These are phyloP conservation scores for Xylota sylvarum DNA, from an alignment of 2,888 invertebrate genomes.

Conservation along the genomic window DNA sequence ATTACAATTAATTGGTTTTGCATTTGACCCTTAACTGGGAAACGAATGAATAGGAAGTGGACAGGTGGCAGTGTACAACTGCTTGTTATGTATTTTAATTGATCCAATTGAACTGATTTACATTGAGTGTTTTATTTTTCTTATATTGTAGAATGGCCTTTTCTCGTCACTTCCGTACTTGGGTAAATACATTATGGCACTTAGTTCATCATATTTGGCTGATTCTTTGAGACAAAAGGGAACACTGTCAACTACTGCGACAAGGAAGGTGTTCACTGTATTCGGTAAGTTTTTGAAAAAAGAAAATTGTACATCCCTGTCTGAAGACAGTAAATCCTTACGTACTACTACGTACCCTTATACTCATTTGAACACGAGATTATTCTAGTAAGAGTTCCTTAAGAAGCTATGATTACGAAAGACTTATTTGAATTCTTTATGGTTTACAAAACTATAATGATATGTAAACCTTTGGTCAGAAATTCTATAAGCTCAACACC, in stretches of 20 bases:
- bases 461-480: too few relatives aligned
- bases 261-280: conserved; percentile 89
- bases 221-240: conserved; percentile 89
- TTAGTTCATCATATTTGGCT: conserved; percentile 90
- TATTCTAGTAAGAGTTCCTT: too few relatives aligned
- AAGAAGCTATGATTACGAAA: too few relatives aligned
- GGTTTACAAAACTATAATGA: too few relatives aligned
- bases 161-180: conserved; percentile 94
- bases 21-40: conserved; percentile 45
- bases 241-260: conserved; percentile 89
- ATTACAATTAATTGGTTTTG: conserved; percentile 52
- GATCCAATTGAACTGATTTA: neutral
- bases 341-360: too few relatives aligned
- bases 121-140: conserved; percentile 2
- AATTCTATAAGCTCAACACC: too few relatives aligned
- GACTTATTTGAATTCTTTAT: too few relatives aligned
- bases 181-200: conserved; percentile 93
- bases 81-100: conserved; percentile 7
- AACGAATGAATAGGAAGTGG: conserved; percentile 21
- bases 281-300: conserved; percentile 85
- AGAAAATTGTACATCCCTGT: neutral
- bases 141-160: conserved; percentile 89
- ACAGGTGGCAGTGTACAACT: conserved; percentile 27
- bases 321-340: too few relatives aligned
- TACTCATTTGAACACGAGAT: too few relatives aligned